These are phyloP conservation scores for Heptranchias perlo DNA, from an alignment of 2,113 vertebrate species.

Conservation along the genomic window DNA sequence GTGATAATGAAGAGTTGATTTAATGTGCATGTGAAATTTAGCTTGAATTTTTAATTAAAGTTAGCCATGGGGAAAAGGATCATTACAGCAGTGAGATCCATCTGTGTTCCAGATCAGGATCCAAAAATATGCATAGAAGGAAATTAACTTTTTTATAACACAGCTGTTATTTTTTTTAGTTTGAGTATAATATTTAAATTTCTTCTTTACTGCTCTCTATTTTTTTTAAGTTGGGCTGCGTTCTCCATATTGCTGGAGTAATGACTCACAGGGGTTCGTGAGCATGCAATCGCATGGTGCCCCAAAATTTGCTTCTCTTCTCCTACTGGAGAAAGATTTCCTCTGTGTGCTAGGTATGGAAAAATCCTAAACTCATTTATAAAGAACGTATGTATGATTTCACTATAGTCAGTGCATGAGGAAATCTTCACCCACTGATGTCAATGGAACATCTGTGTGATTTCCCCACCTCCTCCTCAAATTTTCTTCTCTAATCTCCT, in stretches of 20 bases:
- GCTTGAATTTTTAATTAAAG: conserved; percentile 31
- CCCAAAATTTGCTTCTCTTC: neutral
- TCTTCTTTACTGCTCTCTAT: neutral
- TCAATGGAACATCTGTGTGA: neutral
- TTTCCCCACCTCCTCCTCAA: neutral
- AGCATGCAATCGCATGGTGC: neutral
- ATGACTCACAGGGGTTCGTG: neutral
- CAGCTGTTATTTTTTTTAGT: conserved; percentile 25
- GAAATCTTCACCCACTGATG: neutral
- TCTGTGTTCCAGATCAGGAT: neutral
- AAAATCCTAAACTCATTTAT: neutral
- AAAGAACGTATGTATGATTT: neutral
- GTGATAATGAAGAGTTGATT: conserved; percentile 35
- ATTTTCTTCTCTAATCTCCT: neutral
- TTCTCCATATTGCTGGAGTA: neutral
- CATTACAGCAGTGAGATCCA: conserved; percentile 15
- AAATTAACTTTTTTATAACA: conserved; percentile 29
- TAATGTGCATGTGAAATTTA: neutral
- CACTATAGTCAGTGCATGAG: neutral
- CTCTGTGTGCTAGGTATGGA: neutral
- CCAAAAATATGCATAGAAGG: conserved; percentile 20
- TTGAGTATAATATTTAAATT: neutral
- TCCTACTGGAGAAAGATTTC: neutral
- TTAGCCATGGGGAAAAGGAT: conserved; percentile 24
- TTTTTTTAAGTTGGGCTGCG: neutral